Conservation (phyloP, 92 coral and sea anemone species). For the Phenganax subtilis region DNA sequence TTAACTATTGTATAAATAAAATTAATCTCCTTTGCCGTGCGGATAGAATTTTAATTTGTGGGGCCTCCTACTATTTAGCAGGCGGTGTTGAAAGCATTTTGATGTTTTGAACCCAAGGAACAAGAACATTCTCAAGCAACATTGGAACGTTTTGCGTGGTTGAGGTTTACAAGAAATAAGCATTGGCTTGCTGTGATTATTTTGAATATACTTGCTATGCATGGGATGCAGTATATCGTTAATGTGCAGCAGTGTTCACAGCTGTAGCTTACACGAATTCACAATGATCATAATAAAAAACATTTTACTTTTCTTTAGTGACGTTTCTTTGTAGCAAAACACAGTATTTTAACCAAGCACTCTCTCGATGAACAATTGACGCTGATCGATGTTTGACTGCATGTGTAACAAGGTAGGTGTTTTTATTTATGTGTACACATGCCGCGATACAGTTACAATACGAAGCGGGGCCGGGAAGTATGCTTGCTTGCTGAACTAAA, state of each 20-base stretch:
- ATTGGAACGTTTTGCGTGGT: background rate
- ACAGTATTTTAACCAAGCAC: background rate
- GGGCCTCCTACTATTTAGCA: slow-evolving; percentile 45
- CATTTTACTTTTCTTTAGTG: slow-evolving; percentile 3
- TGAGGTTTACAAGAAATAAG: slow-evolving; percentile 7
- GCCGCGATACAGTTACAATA: slow-evolving; percentile 39
- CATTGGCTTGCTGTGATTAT: slow-evolving; percentile 38
- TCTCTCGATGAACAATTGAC: background rate
- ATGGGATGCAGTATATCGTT: slow-evolving; percentile 41
- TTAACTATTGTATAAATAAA: slow-evolving; percentile 42
- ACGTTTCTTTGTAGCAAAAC: background rate
- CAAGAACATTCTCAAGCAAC: background rate
- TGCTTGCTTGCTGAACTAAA: slow-evolving; percentile 10
- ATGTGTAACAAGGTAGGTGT: slow-evolving; percentile 5
- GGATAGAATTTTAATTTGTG: slow-evolving; percentile 46
- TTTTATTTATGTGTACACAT: slow-evolving; percentile 36
- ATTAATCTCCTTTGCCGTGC: slow-evolving; percentile 40
- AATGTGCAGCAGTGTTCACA: slow-evolving; percentile 35
- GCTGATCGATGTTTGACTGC: background rate
- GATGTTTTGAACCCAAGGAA: slow-evolving; percentile 10
- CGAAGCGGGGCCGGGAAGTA: slow-evolving; percentile 25
- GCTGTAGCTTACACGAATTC: slow-evolving; percentile 26
- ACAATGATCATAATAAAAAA: slow-evolving; percentile 39
- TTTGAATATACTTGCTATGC: slow-evolving; percentile 23
- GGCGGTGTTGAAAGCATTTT: slow-evolving; percentile 36